Conservation (phyloP, 1,140 invertebrate species). For the Drosophila equinoxialis region DNA sequence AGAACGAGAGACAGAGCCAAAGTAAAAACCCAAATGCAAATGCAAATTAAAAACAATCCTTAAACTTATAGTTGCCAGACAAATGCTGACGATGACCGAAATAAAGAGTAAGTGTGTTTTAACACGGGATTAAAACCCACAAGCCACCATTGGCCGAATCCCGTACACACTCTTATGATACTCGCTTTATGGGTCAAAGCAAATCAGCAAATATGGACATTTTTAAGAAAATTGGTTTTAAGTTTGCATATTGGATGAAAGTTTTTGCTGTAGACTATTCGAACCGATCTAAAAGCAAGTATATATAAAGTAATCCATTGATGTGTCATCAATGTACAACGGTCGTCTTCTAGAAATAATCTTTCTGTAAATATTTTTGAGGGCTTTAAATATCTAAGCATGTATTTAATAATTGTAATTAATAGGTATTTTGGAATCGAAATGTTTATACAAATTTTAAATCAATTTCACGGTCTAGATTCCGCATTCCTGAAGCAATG, state of each 20-base stretch:
- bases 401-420: too few relatives aligned
- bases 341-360: too few relatives aligned
- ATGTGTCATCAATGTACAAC: too few relatives aligned
- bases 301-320: too few relatives aligned
- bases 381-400: too few relatives aligned
- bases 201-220: background rate
- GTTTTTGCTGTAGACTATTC: too few relatives aligned
- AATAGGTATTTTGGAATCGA: too few relatives aligned
- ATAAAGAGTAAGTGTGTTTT: conserved; percentile 8
- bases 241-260: too few relatives aligned
- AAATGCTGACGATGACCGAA: background rate
- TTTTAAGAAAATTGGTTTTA: too few relatives aligned
- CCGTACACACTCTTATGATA: background rate
- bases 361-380: too few relatives aligned
- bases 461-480: background rate
- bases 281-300: too few relatives aligned
- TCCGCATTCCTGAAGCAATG: background rate
- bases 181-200: background rate
- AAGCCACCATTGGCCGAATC: background rate
- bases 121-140: background rate
- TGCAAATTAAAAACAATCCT: conserved; percentile 25
- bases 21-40: conserved; percentile 6
- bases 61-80: background rate
- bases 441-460: background rate
- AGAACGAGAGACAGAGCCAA: background rate